phyloP scores from a whole-genome alignment of 35 echinoderm and acorn worm species.

The Holothuria glaberrima region DNA sequence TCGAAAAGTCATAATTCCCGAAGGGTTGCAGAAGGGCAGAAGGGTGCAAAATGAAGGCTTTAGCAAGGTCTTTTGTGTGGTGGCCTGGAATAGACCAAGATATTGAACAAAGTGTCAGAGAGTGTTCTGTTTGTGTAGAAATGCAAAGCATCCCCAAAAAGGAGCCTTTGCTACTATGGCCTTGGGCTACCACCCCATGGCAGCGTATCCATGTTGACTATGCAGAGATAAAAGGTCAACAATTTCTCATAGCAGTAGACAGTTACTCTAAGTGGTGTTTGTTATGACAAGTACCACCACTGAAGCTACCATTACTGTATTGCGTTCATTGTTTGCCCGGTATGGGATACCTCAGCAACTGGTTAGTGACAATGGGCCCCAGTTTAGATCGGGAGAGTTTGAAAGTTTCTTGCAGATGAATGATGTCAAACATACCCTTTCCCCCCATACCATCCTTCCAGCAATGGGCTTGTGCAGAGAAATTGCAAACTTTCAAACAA shows the following conservation, averaged over 20 bases:
- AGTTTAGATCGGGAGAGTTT: slow-evolving; percentile 50
- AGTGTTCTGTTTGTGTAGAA: slow-evolving; percentile 36
- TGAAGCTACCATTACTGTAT: slow-evolving; percentile 38
- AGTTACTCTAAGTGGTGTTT: slow-evolving; percentile 74
- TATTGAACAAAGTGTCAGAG: slow-evolving; percentile 48
- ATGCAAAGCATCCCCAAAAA: slow-evolving; percentile 21
- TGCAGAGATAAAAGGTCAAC: slow-evolving; percentile 33
- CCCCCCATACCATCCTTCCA: slow-evolving; percentile 47
- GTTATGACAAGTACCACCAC: slow-evolving; percentile 59
- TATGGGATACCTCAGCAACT: slow-evolving; percentile 63
- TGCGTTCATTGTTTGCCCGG: slow-evolving; percentile 42
- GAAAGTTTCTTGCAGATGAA: slow-evolving; percentile 18
- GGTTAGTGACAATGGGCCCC: slow-evolving; percentile 70
- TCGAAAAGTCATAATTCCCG: too few relatives aligned
- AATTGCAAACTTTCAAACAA: slow-evolving; percentile 39
- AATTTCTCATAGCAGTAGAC: slow-evolving; percentile 40
- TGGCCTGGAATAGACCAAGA: slow-evolving; percentile 54
- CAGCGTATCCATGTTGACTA: slow-evolving; percentile 68
- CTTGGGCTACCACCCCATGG: slow-evolving; percentile 50
- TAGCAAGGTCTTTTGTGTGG: slow-evolving; percentile 47
- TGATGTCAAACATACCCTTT: slow-evolving; percentile 28
- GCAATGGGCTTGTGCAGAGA: slow-evolving; percentile 14
- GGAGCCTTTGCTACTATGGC: slow-evolving; percentile 56
- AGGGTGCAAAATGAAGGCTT: slow-evolving; percentile 20
- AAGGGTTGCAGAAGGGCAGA: too few relatives aligned